phyloP scores from a whole-genome alignment of 2,888 invertebrate species.

The Hipparchia sbordonii region DNA sequence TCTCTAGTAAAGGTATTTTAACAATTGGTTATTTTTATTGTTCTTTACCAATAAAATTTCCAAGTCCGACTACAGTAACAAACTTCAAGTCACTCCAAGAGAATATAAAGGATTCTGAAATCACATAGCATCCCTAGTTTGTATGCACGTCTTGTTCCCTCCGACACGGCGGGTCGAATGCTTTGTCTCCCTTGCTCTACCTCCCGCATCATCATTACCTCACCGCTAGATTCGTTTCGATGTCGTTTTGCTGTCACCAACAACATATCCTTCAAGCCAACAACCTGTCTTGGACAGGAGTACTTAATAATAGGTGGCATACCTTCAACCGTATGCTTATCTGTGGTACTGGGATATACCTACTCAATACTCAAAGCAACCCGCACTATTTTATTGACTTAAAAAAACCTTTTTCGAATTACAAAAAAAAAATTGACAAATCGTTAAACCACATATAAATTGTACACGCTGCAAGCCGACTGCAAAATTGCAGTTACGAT shows the following conservation, averaged over 20 bases:
- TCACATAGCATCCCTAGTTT: conserved; percentile 47
- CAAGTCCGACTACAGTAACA: conserved; percentile 3
- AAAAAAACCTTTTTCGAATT: no score
- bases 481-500: no score
- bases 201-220: conserved; percentile 61
- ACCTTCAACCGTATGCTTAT: not conserved
- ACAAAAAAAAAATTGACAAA: no score
- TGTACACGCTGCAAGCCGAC: no score
- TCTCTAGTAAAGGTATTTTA: no score
- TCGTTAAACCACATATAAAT: no score
- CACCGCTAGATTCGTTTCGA: conserved; percentile 64
- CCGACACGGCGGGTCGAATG: conserved; percentile 46
- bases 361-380: no score
- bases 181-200: conserved; percentile 43
- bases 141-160: conserved; percentile 66
- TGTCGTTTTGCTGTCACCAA: conserved; percentile 58
- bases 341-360: no score
- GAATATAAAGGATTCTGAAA: not conserved
- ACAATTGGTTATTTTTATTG: no score
- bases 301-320: conserved; percentile 6
- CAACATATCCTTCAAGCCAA: no score
- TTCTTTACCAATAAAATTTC: not conserved
- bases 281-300: conserved; percentile 40
- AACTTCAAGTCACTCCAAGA: conserved; percentile 2
- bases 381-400: no score